Percentiles rank a stretch among this genome's conserved stretches.
Conservation (phyloP, 2,797 vertebrate genomes). For the Clarias platycephalus region DNA sequence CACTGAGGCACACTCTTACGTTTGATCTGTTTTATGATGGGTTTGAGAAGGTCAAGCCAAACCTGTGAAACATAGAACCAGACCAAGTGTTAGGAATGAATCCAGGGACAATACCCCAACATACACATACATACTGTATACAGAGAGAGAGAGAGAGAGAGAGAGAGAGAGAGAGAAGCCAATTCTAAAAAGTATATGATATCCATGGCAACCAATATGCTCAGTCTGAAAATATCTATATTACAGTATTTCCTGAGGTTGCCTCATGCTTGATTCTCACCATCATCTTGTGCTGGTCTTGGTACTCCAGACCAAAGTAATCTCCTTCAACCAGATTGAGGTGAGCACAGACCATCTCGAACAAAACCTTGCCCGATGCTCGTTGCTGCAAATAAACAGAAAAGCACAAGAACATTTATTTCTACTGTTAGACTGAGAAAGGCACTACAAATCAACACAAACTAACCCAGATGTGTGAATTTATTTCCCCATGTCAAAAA, state of each 20-base stretch:
- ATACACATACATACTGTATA: background rate
- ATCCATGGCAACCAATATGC: background rate
- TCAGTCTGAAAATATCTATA: background rate
- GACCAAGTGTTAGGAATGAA: background rate
- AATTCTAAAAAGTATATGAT: background rate
- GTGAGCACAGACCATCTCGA: conserved; percentile 91
- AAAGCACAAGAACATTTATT: background rate
- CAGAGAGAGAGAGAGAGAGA: background rate
- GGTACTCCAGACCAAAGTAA: conserved; percentile 96
- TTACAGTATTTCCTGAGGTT: background rate
- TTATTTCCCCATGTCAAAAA: background rate
- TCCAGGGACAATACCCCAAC: background rate
- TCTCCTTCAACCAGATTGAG: conserved; percentile 96
- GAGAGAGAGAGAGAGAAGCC: background rate
- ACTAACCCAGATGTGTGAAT: background rate
- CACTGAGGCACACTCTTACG: conserved; percentile 77
- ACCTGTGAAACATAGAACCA: conserved; percentile 75
- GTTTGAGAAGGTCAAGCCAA: conserved; percentile 96
- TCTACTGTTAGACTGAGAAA: background rate
- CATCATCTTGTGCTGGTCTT: conserved; percentile 92
- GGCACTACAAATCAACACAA: background rate
- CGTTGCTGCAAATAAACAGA: conserved; percentile 80
- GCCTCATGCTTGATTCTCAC: conserved; percentile 69
- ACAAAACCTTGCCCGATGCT: conserved; percentile 89
- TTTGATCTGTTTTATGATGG: conserved; percentile 92